Conservation (phyloP, 2,797 vertebrate genomes). For the Allobates femoralis region DNA sequence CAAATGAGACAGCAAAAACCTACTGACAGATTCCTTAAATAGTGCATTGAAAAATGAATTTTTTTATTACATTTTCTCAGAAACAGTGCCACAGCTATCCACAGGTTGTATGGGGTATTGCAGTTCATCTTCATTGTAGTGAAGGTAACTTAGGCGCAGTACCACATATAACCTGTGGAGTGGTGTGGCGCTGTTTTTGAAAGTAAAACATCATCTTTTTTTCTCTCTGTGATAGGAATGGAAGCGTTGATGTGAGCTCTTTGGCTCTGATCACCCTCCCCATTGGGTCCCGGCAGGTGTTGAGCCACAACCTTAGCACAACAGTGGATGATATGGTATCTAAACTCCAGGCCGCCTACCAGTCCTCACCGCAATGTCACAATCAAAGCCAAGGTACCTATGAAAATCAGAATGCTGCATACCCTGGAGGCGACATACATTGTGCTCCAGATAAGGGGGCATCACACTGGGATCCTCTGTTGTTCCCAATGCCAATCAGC, state of each 20-base stretch:
- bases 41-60: too few relatives aligned
- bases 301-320: not conserved
- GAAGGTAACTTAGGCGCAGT: not conserved
- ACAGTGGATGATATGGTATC: not conserved
- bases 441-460: not conserved
- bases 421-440: not conserved
- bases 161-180: not conserved
- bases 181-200: too few relatives aligned
- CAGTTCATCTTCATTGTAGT: too few relatives aligned
- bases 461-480: too few relatives aligned
- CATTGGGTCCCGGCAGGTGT: not conserved
- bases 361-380: not conserved
- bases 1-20: too few relatives aligned
- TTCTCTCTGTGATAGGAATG: constrained; percentile 10
- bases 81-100: too few relatives aligned
- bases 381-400: not conserved
- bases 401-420: not conserved
- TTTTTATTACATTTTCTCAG: too few relatives aligned
- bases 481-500: too few relatives aligned
- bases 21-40: too few relatives aligned
- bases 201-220: not conserved
- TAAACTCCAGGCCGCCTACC: not conserved
- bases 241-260: constrained; percentile 6
- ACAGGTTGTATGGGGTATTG: too few relatives aligned
- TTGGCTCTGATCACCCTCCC: not conserved